Evolutionary conservation across 2,113 vertebrate genomes (phyloP).

Genomic region (Epinephelus fuscoguttatus): DNA sequence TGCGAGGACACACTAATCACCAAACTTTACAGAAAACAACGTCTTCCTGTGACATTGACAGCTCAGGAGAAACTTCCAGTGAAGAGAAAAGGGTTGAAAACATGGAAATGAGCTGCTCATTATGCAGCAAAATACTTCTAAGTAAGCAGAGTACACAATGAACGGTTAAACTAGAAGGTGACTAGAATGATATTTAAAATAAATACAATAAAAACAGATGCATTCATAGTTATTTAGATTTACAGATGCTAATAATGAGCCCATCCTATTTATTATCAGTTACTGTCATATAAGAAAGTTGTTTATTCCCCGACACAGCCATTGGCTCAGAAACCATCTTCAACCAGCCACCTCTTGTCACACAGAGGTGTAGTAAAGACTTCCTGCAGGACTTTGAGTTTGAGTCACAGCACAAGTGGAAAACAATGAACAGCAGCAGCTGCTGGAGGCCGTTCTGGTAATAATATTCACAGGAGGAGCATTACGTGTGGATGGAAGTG

Average conservation of each 20-base stretch:
- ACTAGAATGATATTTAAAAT: not conserved
- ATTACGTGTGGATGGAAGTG: conserved; percentile 30
- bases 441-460: conserved; percentile 40
- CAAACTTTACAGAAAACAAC: conserved; percentile 18
- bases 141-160: not conserved
- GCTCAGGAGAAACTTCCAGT: conserved; percentile 20
- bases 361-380: not conserved
- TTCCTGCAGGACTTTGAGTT: conserved; percentile 12
- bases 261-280: not conserved
- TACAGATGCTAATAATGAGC: not conserved
- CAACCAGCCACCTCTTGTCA: conserved; percentile 34
- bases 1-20: conserved; percentile 30
- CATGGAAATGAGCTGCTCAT: conserved; percentile 1
- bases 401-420: not conserved
- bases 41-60: conserved; percentile 2
- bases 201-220: not conserved
- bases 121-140: conserved; percentile 18
- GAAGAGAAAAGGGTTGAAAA: not conserved
- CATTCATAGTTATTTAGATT: not conserved
- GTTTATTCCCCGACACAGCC: not conserved
- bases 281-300: not conserved
- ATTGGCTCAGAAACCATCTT: not conserved
- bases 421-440: conserved; percentile 31
- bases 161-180: not conserved
- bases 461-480: conserved; percentile 24